Conservation (phyloP, 2,797 vertebrate species). For the Prionace glauca region DNA sequence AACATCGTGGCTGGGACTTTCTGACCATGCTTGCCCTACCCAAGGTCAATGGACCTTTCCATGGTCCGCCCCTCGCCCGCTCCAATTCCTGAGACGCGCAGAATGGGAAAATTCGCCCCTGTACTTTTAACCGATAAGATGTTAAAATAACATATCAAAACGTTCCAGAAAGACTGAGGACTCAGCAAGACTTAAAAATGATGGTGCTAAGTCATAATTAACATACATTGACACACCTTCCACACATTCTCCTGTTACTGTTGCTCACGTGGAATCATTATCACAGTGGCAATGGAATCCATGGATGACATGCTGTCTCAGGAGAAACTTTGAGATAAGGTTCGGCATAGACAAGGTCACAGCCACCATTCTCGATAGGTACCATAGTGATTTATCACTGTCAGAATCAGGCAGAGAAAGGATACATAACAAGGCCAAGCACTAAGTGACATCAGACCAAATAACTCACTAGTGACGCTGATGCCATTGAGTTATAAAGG, state of each 20-base stretch:
- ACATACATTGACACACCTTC: background rate
- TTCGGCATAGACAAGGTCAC: background rate
- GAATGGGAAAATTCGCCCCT: no score
- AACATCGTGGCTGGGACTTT: background rate
- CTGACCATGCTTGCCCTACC: no score
- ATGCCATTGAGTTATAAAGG: background rate
- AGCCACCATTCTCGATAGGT: background rate
- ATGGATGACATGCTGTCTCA: background rate
- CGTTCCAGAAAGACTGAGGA: background rate
- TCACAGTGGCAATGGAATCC: background rate
- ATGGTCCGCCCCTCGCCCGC: no score
- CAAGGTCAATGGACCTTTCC: no score
- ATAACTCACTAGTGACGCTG: background rate
- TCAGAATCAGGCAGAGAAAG: background rate
- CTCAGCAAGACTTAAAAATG: background rate
- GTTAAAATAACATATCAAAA: background rate
- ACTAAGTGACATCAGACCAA: background rate
- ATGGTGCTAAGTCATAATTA: background rate
- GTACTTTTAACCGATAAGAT: background rate
- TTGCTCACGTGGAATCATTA: background rate
- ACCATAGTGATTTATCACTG: conserved; percentile 17
- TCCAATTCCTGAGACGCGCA: no score
- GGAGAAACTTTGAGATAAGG: background rate
- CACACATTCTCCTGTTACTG: background rate
- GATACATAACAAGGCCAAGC: background rate